Conservation (phyloP, 2,113 vertebrate genomes). For the Pica pica region DNA sequence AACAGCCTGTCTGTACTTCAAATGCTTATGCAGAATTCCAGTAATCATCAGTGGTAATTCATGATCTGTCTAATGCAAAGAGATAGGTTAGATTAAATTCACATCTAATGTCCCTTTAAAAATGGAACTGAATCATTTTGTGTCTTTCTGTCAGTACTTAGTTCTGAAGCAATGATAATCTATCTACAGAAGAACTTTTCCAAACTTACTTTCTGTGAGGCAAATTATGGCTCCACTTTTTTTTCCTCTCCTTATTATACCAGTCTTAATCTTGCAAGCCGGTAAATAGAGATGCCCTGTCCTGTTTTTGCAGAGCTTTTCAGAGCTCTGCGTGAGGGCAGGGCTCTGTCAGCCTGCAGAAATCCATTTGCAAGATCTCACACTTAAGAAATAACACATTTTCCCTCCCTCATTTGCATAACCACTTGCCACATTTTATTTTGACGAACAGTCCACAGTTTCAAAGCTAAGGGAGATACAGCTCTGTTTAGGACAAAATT, state of each 20-base stretch:
- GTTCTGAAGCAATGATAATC: neutral
- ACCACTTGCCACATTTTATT: conserved; percentile 2
- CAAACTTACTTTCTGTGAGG: neutral
- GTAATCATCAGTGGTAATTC: neutral
- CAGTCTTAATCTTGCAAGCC: neutral
- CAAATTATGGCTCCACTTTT: neutral
- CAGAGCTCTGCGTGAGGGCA: neutral
- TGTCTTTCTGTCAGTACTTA: neutral
- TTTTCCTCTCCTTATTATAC: neutral
- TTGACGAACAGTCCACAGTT: neutral
- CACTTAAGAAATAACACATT: conserved; percentile 19
- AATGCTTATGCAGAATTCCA: neutral
- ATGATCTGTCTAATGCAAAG: neutral
- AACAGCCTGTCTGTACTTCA: neutral
- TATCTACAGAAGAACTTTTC: neutral
- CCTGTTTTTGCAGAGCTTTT: neutral
- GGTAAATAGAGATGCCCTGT: accelerated
- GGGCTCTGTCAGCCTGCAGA: neutral
- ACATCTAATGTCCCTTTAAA: neutral
- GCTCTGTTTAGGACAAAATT: neutral
- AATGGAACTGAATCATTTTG: neutral
- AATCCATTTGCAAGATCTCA: neutral
- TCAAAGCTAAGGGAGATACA: neutral
- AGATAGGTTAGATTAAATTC: conserved; percentile 15
- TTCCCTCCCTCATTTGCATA: neutral